Percentiles rank a stretch among this genome's conserved stretches.
phyloP scores from a whole-genome alignment of 2,888 invertebrate species.

The Pimpla rufipes region DNA sequence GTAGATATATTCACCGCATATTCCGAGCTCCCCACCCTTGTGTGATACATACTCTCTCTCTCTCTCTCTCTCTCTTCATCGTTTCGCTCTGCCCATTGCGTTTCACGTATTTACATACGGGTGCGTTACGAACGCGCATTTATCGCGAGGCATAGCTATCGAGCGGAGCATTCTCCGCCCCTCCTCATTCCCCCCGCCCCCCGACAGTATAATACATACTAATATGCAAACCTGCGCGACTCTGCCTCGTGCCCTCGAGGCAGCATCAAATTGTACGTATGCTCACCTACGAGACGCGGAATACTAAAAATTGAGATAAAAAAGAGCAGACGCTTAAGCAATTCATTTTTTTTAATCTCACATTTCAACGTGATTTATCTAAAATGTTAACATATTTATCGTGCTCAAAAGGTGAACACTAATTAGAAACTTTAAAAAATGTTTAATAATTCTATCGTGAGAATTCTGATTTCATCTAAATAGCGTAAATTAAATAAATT shows the following conservation, averaged over 20 bases:
- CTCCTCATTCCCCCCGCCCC: slow-evolving; percentile 1
- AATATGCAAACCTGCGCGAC: slow-evolving; percentile 49
- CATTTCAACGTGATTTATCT: too few species aligned
- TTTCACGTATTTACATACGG: slow-evolving; percentile 67
- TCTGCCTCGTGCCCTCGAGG: slow-evolving; percentile 41
- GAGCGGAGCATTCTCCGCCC: slow-evolving; percentile 46
- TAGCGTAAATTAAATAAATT: too few species aligned
- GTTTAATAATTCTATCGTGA: too few species aligned
- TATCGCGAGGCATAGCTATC: slow-evolving; percentile 48
- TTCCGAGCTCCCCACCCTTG: slow-evolving; percentile 9
- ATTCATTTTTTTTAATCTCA: neutral
- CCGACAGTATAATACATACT: slow-evolving; percentile 23
- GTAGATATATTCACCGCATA: slow-evolving; percentile 26
- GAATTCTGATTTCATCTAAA: too few species aligned
- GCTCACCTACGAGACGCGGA: neutral
- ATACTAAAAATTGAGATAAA: slow-evolving; percentile 20
- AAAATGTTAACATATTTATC: too few species aligned
- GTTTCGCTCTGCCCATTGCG: slow-evolving; percentile 41
- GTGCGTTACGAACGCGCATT: slow-evolving; percentile 73
- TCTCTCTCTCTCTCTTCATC: neutral
- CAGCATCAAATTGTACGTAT: neutral
- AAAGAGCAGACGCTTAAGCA: neutral
- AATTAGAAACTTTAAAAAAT: too few species aligned
- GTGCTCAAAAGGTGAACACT: too few species aligned
- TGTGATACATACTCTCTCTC: neutral